phyloP scores from a whole-genome alignment of 2,113 vertebrate genomes.

The Parotia lawesii region DNA sequence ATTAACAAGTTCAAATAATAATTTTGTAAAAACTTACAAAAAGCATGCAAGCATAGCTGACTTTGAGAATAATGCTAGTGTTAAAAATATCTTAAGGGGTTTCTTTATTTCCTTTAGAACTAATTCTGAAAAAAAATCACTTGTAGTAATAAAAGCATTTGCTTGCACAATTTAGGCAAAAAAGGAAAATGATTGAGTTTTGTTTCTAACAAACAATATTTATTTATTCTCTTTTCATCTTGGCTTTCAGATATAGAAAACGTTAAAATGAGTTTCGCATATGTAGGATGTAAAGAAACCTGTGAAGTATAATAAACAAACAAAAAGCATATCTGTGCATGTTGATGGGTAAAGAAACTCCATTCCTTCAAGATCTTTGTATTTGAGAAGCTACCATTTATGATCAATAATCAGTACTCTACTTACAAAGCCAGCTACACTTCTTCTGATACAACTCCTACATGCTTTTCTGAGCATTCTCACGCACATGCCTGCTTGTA shows the following conservation, averaged over 20 bases:
- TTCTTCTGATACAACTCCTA: not conserved
- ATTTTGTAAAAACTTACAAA: not conserved
- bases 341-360: not conserved
- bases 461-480: not conserved
- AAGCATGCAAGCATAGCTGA: not conserved
- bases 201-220: not conserved
- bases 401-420: not conserved
- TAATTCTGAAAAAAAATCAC: not conserved
- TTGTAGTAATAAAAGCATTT: not conserved
- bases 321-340: not conserved
- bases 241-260: not conserved
- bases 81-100: not conserved
- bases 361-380: not conserved
- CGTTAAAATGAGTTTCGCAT: not conserved
- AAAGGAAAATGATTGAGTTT: not conserved
- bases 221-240: not conserved
- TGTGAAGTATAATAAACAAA: not conserved
- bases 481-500: rapidly evolving
- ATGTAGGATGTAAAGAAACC: not conserved
- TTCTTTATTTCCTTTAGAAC: not conserved
- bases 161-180: not conserved
- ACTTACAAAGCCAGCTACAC: not conserved
- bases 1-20: not conserved
- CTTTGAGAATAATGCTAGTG: not conserved
- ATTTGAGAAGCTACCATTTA: not conserved